A percentile compares a stretch with the other conserved stretches of the same genome.
Conservation (phyloP, 1,140 invertebrate genomes). For the Argopecten irradians region DNA sequence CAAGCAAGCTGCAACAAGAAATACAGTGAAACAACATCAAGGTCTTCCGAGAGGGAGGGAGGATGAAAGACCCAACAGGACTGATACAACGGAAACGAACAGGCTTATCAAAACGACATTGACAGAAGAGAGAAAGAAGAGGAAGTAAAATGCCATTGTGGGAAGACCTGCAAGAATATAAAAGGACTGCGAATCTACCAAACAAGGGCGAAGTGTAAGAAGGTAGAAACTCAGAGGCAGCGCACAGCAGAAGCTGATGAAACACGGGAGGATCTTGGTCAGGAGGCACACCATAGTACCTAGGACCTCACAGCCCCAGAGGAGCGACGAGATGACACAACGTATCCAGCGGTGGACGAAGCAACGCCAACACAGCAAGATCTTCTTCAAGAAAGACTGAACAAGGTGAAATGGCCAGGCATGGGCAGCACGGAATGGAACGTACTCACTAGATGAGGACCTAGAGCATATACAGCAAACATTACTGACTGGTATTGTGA, state of each 20-base stretch:
- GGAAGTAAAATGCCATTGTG: conserved; percentile 37
- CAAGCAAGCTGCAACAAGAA: too few relatives aligned
- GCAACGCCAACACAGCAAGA: too few relatives aligned
- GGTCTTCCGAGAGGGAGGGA: conserved; percentile 35
- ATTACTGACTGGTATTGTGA: not conserved
- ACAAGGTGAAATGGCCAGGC: too few relatives aligned
- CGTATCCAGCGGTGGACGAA: too few relatives aligned
- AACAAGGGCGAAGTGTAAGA: conserved; percentile 31
- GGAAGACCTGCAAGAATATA: conserved; percentile 34
- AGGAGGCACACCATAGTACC: too few relatives aligned
- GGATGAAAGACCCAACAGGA: conserved; percentile 32
- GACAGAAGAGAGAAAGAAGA: conserved; percentile 32
- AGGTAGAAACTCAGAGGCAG: conserved; percentile 25
- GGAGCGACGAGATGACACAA: conserved; percentile 28
- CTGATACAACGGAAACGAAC: conserved; percentile 31
- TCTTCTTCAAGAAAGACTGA: too few relatives aligned
- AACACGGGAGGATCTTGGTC: too few relatives aligned
- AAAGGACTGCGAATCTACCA: conserved; percentile 28
- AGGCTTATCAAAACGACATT: conserved; percentile 37
- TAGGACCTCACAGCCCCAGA: conserved; percentile 40
- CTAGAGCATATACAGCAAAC: conserved; percentile 25
- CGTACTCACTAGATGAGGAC: conserved; percentile 12
- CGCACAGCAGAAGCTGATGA: conserved; percentile 25
- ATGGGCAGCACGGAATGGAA: too few relatives aligned
- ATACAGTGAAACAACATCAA: conserved; percentile 38